Evolutionary conservation across 2,113 vertebrate species (phyloP).

Genomic region (Alethe castanea): DNA sequence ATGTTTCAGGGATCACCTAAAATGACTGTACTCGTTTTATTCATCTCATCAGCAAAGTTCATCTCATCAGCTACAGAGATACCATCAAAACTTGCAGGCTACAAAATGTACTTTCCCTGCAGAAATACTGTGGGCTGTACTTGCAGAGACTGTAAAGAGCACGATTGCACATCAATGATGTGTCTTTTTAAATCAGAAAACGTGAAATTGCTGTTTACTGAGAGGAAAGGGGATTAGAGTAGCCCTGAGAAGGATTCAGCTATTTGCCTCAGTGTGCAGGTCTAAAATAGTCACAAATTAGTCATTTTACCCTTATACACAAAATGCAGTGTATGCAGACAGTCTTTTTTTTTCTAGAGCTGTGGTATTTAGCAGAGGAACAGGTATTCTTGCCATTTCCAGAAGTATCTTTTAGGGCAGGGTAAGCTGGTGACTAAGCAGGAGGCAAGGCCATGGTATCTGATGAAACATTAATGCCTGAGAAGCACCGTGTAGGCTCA

Average conservation of each 20-base stretch:
- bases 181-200: conserved; percentile 15
- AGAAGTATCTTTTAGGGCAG: background rate
- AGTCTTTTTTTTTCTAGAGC: background rate
- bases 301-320: background rate
- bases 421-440: background rate
- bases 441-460: background rate
- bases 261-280: background rate
- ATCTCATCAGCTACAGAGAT: conserved; percentile 25
- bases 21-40: conserved; percentile 8
- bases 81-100: conserved; percentile 23
- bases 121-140: background rate
- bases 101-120: conserved; percentile 12
- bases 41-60: conserved; percentile 52
- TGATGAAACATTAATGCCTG: background rate
- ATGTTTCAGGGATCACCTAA: background rate
- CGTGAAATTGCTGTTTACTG: conserved; percentile 31
- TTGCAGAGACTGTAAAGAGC: background rate
- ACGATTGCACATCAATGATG: background rate
- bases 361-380: background rate
- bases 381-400: background rate
- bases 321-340: background rate
- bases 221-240: conserved; percentile 7
- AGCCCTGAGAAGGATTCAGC: background rate
- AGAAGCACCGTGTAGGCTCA: background rate
- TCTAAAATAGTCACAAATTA: background rate